Evolutionary conservation across 2,888 invertebrate genomes (phyloP).

Genomic region (Aphidoletes aphidimyza): DNA sequence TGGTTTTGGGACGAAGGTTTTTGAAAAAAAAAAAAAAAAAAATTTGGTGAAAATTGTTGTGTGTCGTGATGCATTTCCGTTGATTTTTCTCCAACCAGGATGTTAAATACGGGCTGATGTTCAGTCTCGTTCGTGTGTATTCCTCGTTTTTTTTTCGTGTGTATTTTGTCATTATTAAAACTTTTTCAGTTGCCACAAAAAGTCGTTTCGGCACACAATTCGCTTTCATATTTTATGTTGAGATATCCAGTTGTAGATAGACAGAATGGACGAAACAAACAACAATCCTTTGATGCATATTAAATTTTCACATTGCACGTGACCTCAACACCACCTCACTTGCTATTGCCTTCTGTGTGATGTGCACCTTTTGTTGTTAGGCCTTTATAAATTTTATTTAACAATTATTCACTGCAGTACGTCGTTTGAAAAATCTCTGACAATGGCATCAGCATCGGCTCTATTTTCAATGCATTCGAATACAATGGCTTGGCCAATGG

Average conservation of each 20-base stretch:
- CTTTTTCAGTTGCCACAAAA: neutral
- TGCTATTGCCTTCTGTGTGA: neutral
- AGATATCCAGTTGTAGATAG: neutral
- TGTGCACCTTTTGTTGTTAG: constrained; percentile 45
- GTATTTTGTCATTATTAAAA: neutral
- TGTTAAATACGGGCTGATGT: neutral
- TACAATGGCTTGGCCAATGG: neutral
- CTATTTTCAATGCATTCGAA: neutral
- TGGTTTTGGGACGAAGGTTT: neutral
- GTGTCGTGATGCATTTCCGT: constrained; percentile 1
- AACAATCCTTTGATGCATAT: constrained; percentile 36
- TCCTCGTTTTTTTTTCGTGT: neutral
- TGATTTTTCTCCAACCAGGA: constrained; percentile 16
- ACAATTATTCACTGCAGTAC: constrained; percentile 32
- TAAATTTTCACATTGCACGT: constrained; percentile 38
- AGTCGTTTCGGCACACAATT: neutral
- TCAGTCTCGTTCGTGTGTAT: too few relatives aligned
- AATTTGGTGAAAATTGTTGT: neutral
- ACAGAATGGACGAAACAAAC: neutral
- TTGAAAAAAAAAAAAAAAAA: neutral
- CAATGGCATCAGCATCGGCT: neutral
- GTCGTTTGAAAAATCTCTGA: neutral
- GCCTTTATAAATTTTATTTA: constrained; percentile 27
- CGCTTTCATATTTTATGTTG: neutral
- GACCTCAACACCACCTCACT: constrained; percentile 46